A percentile compares a stretch with the other conserved stretches of the same genome.
These are phyloP conservation scores for Ibidorhyncha struthersii DNA, from an alignment of 2,113 vertebrate genomes.

Conservation along the genomic window DNA sequence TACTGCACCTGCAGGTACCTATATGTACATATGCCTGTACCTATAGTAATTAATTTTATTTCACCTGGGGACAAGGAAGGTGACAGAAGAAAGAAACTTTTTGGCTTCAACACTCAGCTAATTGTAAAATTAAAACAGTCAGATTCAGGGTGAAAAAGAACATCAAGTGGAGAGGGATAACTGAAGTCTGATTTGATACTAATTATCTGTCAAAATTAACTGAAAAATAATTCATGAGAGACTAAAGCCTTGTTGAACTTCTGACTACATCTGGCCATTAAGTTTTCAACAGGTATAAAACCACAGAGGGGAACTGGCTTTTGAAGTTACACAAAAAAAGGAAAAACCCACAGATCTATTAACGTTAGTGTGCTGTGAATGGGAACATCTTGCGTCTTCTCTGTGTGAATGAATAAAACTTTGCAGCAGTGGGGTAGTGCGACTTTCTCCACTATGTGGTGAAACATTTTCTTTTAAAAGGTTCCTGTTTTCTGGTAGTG, in stretches of 20 bases:
- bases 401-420: not conserved
- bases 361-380: not conserved
- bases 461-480: not conserved
- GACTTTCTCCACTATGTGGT: no score
- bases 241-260: not conserved
- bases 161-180: not conserved
- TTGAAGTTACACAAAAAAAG: not conserved
- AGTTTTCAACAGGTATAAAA: not conserved
- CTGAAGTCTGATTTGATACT: not conserved
- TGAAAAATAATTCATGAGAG: not conserved
- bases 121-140: not conserved
- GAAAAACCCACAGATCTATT: rapidly evolving
- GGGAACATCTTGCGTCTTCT: not conserved
- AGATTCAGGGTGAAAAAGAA: not conserved
- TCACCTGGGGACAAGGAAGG: not conserved
- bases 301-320: not conserved
- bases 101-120: not conserved
- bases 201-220: not conserved
- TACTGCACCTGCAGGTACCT: not conserved
- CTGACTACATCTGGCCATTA: not conserved
- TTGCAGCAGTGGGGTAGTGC: not conserved
- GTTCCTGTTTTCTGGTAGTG: not conserved
- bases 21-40: no score
- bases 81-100: not conserved
- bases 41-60: not conserved